Conservation (phyloP, 2,797 vertebrate species). For the Molossus alvarezi region DNA sequence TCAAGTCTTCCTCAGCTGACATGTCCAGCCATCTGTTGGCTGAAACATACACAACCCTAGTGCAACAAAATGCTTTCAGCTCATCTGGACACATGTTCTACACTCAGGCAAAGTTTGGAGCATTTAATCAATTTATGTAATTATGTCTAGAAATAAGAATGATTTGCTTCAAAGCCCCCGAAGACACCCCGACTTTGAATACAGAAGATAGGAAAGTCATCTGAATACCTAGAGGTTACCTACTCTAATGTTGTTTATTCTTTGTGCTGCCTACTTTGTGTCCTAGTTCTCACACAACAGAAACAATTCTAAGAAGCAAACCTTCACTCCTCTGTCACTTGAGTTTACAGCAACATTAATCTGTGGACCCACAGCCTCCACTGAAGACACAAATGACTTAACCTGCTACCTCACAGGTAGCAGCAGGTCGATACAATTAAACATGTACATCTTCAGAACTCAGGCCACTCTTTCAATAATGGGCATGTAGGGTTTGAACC, state of each 20-base stretch:
- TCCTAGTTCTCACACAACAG: not conserved
- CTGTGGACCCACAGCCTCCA: not conserved
- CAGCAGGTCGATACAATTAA: not conserved
- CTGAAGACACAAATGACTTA: not conserved
- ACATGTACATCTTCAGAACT: not conserved
- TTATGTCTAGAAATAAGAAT: not conserved
- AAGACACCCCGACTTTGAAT: conserved; percentile 9
- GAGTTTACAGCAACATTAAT: not conserved
- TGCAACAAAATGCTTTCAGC: not conserved
- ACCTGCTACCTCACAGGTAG: not conserved
- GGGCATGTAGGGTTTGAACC: not conserved
- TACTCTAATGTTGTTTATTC: not conserved
- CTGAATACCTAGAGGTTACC: not conserved
- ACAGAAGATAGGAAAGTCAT: not conserved
- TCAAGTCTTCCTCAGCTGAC: not conserved
- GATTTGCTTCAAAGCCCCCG: conserved; percentile 3
- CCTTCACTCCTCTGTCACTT: not conserved
- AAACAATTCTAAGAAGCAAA: not conserved
- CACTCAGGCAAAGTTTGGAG: not conserved
- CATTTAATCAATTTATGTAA: not conserved
- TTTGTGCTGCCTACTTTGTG: not conserved
- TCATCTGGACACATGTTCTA: not conserved
- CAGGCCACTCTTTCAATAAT: not conserved
- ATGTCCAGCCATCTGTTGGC: not conserved
- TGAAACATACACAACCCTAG: not conserved